Evolutionary conservation across 2,113 vertebrate species (phyloP).

Genomic region (Cranoglanis bouderius): DNA sequence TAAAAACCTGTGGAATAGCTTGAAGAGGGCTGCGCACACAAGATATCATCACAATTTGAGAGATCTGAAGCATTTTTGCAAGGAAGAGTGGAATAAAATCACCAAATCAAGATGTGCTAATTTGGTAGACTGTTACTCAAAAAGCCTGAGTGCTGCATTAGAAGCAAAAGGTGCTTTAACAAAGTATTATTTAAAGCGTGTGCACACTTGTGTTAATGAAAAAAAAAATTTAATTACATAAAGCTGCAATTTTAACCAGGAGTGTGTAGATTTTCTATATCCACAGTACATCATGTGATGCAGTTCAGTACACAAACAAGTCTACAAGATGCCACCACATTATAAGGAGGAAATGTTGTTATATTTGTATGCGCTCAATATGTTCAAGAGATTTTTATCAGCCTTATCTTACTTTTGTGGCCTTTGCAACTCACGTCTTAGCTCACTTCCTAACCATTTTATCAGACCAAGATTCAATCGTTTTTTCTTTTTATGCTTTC

Average conservation of each 20-base stretch:
- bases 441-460: not conserved
- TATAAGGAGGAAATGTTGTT: not conserved
- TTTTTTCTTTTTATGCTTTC: not conserved
- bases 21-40: no score
- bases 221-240: no score
- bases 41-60: no score
- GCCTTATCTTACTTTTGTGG: not conserved
- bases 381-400: not conserved
- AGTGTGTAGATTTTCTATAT: not conserved
- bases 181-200: no score
- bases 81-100: no score
- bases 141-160: no score
- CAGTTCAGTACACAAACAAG: not conserved
- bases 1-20: no score
- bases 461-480: not conserved
- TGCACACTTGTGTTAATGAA: no score
- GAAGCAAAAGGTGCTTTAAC: no score
- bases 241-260: not conserved
- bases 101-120: no score
- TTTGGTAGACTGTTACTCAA: no score
- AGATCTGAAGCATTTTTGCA: no score
- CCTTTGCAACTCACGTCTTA: not conserved
- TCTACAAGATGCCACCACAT: not conserved
- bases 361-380: not conserved
- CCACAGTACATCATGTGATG: not conserved